phyloP scores from a whole-genome alignment of 2,113 vertebrate species.

The Propithecus coquereli region DNA sequence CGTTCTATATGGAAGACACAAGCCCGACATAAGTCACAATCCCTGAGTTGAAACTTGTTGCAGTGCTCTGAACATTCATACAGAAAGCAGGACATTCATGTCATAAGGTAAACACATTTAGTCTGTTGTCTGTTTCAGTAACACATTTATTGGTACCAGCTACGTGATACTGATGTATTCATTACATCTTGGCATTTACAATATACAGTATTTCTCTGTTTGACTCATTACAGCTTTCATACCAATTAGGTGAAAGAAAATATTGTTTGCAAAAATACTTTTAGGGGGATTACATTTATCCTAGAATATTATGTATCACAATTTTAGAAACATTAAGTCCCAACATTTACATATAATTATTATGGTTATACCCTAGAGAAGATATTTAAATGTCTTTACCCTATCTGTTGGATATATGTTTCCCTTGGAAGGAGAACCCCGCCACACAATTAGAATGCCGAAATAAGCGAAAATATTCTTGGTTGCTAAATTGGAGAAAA shows the following conservation, averaged over 20 bases:
- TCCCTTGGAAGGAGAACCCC: conserved; percentile 29
- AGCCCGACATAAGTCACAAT: neutral
- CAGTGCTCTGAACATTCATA: neutral
- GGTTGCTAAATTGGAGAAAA: conserved; percentile 64
- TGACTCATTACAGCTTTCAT: conserved; percentile 65
- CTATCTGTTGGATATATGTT: conserved; percentile 54
- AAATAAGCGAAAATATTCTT: conserved; percentile 42
- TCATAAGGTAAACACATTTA: conserved; percentile 49
- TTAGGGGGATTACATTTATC: conserved; percentile 68
- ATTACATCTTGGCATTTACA: conserved; percentile 62
- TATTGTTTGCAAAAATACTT: conserved; percentile 64
- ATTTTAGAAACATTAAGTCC: conserved; percentile 60
- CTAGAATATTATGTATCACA: conserved; percentile 67
- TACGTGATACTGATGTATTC: conserved; percentile 57
- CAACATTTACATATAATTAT: conserved; percentile 69
- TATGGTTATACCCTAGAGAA: conserved; percentile 69
- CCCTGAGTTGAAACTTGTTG: conserved; percentile 24
- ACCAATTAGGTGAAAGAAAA: conserved; percentile 47
- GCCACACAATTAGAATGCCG: conserved; percentile 57
- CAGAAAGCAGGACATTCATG: conserved; percentile 43
- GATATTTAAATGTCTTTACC: conserved; percentile 66
- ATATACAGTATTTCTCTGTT: conserved; percentile 51
- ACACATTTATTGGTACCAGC: neutral
- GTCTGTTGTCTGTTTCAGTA: conserved; percentile 42
- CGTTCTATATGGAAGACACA: neutral